Evolutionary conservation across 2,888 invertebrate species (phyloP).

Genomic region (Chymomyza procnemis): DNA sequence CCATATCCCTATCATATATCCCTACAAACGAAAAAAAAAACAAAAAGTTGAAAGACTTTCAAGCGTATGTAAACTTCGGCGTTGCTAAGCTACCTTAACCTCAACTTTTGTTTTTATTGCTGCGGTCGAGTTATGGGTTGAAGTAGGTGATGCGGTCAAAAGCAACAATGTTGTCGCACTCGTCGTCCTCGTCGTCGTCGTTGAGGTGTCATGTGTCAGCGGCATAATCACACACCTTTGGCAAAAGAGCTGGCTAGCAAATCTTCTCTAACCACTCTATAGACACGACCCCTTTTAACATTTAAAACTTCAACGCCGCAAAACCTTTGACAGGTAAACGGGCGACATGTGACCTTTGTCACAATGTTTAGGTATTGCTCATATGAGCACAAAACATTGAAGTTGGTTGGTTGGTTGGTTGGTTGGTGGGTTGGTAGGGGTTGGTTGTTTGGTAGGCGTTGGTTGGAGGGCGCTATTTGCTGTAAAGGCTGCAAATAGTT

Average conservation of each 20-base stretch:
- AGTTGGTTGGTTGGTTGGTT: background rate
- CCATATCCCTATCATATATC: too few relatives aligned
- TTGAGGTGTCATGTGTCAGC: constrained; percentile 67
- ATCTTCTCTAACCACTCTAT: constrained; percentile 5
- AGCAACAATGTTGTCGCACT: background rate
- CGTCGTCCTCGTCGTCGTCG: too few relatives aligned
- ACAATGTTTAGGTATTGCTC: constrained; percentile 34
- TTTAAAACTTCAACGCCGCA: background rate
- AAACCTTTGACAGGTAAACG: constrained; percentile 54
- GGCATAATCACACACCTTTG: constrained; percentile 70
- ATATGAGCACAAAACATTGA: background rate
- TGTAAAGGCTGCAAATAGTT: constrained; percentile 3
- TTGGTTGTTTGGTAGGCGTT: background rate
- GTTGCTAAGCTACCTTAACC: background rate
- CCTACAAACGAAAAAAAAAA: too few relatives aligned
- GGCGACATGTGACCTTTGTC: constrained; percentile 58
- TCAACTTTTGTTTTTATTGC: background rate
- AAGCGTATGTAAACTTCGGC: constrained; percentile 4
- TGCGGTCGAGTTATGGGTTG: background rate
- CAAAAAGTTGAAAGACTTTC: too few relatives aligned
- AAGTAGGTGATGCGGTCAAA: constrained; percentile 3
- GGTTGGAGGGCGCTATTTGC: background rate
- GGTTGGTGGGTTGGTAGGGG: background rate
- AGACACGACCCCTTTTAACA: constrained; percentile 18
- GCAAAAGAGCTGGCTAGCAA: constrained; percentile 7